A percentile compares a stretch with the other conserved stretches of the same genome.
phyloP scores from a whole-genome alignment of 2,888 invertebrate genomes.

The Periphyllus acericola region DNA sequence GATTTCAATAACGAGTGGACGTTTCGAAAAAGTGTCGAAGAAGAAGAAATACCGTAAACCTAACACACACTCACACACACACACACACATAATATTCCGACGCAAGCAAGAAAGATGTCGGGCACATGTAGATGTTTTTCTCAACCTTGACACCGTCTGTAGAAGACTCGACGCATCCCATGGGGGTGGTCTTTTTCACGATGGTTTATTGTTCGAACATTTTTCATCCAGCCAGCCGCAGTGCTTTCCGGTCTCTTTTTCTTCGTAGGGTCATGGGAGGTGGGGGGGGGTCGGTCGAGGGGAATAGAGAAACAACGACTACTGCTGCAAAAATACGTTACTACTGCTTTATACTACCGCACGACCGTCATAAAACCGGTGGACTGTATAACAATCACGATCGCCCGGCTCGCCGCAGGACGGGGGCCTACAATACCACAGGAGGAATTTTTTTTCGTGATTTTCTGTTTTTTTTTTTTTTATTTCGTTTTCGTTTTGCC shows the following conservation, averaged over 20 bases:
- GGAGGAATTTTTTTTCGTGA: background rate
- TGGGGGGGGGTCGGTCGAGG: too few relatives aligned
- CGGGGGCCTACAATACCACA: background rate
- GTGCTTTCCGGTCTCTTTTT: conserved; percentile 6
- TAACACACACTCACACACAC: background rate
- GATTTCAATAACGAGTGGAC: background rate
- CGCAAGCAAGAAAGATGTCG: background rate
- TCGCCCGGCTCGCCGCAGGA: background rate
- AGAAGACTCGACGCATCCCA: background rate
- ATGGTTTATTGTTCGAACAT: conserved; percentile 24
- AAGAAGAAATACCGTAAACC: background rate
- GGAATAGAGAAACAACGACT: background rate
- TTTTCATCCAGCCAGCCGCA: conserved; percentile 3
- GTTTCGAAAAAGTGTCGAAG: background rate
- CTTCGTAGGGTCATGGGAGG: too few relatives aligned
- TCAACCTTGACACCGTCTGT: background rate
- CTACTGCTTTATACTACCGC: background rate
- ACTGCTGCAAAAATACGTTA: background rate
- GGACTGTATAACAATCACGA: background rate
- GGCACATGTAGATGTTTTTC: background rate
- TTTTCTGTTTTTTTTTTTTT: too few relatives aligned
- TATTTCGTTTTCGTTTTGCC: too few relatives aligned
- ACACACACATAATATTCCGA: background rate
- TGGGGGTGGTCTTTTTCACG: background rate
- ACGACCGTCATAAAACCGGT: conserved; percentile 13